phyloP scores from a whole-genome alignment of 1,140 invertebrate genomes.

The Melitaea cinxia region DNA sequence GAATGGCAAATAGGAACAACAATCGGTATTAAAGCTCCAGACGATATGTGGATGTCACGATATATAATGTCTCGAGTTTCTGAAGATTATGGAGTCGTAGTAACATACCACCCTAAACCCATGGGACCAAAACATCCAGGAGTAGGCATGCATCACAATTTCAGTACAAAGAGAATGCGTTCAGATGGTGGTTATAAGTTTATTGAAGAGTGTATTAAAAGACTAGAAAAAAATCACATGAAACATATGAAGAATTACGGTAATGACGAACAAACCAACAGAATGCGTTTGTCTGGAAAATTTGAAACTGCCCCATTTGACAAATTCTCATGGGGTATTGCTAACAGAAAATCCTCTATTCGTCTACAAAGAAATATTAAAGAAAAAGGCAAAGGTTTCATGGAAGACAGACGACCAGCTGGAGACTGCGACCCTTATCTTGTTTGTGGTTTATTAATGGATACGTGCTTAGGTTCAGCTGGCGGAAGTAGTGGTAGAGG shows the following conservation, averaged over 20 bases:
- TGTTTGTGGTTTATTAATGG: constrained; percentile 88
- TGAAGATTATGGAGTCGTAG: constrained; percentile 95
- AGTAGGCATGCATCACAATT: constrained; percentile 95
- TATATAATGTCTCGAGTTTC: constrained; percentile 93
- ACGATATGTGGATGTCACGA: constrained; percentile 95
- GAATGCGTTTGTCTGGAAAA: constrained; percentile 91
- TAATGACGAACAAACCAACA: constrained; percentile 91
- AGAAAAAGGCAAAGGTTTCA: constrained; percentile 93
- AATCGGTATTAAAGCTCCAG: constrained; percentile 91
- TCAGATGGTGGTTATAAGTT: constrained; percentile 87
- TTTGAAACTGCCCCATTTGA: constrained; percentile 94
- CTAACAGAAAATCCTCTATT: constrained; percentile 90
- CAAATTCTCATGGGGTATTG: constrained; percentile 89
- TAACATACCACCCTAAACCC: constrained; percentile 94
- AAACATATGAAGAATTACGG: constrained; percentile 96
- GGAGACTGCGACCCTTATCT: constrained; percentile 97
- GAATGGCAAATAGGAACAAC: constrained; percentile 90
- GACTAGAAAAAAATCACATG: constrained; percentile 90
- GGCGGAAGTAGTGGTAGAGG: constrained; percentile 28
- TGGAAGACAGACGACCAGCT: constrained; percentile 96
- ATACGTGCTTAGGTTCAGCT: constrained; percentile 52
- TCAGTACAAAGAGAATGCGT: constrained; percentile 94
- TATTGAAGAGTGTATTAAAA: constrained; percentile 91
- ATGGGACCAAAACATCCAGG: constrained; percentile 97
- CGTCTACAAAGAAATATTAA: constrained; percentile 91